Base-by-base conservation (phyloP, 2,113 vertebrate species). In the Hemichromis elongatus region DNA sequence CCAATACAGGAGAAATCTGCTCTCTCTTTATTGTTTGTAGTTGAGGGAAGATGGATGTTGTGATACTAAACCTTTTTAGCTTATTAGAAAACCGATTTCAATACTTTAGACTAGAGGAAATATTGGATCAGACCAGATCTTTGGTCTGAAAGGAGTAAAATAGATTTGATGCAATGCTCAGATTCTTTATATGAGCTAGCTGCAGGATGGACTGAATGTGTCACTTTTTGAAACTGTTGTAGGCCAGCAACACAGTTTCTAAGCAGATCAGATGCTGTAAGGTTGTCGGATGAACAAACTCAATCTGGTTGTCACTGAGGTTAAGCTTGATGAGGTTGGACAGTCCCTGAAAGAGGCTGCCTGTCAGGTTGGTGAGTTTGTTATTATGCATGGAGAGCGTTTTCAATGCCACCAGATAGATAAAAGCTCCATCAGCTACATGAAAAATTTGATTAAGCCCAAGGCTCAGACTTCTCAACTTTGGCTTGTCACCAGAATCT, bases 341-440 rank as follows among this genome's bases (percentile, higher is more conserved):
- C 56, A 92, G 56, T 42, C 90, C 90, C 42, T 80, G 55, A 33
- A 92, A 86, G n/a, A 86, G 4, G 40, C 77, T n/a, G 2, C 5
- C 13, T 5, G 84, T 80, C 70, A 90, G 63, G n/a, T 14, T 30
- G 5, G 4, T 82, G 9, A 92, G 81, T 3, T 55, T 1, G 19
- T 92, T 90, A 0, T 0, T 0, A 0, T 0, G 0, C 12, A 91
- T 59, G 6, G 2, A 0, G 5, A 92, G 86, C 1, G 1, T 7
- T 14, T 53, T 80, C 45, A 92, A 3, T 7, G n/a, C 26, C 10
- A 12, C 28, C 63, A 90, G 40, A 33, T 82, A 18, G 1, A 45
- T 59, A 21, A 90, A 91, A n/a, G 88, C 35, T n/a, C 37, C 85
- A 19, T 81, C 77, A 1, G 89, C 80, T 3, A 89, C 4, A 1